phyloP scores from a whole-genome alignment of 1,140 invertebrate species.

The Nylanderia fulva region DNA sequence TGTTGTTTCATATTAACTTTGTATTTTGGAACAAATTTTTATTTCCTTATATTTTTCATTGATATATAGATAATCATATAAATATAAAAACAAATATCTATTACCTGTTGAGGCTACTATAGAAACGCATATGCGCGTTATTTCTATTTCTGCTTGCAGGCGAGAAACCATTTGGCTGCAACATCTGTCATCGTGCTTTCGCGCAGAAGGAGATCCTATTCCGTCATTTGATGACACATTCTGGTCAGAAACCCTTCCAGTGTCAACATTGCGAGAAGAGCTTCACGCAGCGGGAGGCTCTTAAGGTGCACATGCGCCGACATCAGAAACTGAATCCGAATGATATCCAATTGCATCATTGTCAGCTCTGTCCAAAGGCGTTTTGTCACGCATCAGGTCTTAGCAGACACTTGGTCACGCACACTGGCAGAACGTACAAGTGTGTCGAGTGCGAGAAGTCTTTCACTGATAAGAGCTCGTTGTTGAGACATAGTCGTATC shows the following conservation, averaged over 20 bases:
- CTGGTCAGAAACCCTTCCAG: conserved; percentile 93
- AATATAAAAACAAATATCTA: not conserved
- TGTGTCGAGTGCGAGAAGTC: conserved; percentile 89
- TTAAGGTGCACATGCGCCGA: conserved; percentile 88
- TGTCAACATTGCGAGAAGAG: conserved; percentile 91
- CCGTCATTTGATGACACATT: conserved; percentile 94
- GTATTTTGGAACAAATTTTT: conserved; percentile 6
- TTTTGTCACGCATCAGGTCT: conserved; percentile 90
- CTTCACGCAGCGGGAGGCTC: conserved; percentile 90
- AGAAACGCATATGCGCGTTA: conserved; percentile 21
- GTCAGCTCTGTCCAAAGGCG: conserved; percentile 89
- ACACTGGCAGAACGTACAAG: conserved; percentile 89
- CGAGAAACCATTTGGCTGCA: conserved; percentile 92
- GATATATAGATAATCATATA: not conserved
- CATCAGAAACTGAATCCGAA: conserved; percentile 87
- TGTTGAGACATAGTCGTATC: conserved; percentile 88
- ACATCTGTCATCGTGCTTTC: conserved; percentile 90
- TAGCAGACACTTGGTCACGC: conserved; percentile 90
- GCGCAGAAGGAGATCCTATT: conserved; percentile 93
- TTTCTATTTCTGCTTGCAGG: conserved; percentile 80
- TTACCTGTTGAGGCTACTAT: conserved; percentile 22
- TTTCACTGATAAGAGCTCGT: conserved; percentile 90
- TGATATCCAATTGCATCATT: conserved; percentile 88
- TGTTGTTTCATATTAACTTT: not conserved
- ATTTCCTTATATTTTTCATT: not conserved